phyloP scores from a whole-genome alignment of 2,797 vertebrate species.

The Pseudochirops corinnae region DNA sequence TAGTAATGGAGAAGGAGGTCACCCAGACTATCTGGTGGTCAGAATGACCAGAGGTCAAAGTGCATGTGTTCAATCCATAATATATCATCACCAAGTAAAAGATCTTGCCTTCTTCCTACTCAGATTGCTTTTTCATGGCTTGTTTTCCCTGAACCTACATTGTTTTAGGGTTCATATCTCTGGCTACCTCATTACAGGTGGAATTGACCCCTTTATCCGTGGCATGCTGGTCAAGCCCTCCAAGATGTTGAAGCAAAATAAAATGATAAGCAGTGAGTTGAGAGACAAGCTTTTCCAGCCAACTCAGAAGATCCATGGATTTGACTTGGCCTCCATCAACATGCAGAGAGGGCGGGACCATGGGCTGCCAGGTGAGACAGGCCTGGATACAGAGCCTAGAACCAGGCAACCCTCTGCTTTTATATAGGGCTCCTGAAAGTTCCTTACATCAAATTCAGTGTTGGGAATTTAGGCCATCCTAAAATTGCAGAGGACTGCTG shows the following conservation, averaged over 20 bases:
- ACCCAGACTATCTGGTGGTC: background rate
- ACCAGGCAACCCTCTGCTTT: background rate
- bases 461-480: constrained; percentile 2
- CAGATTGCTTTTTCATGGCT: background rate
- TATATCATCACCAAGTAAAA: background rate
- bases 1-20: background rate
- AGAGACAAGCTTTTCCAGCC: constrained; percentile 91
- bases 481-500: background rate
- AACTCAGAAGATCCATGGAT: constrained; percentile 79
- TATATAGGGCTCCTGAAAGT: background rate
- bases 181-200: constrained; percentile 84
- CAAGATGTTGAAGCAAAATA: constrained; percentile 83
- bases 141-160: background rate
- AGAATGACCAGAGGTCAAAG: background rate
- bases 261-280: constrained; percentile 89
- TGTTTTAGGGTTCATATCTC: background rate
- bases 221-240: constrained; percentile 88
- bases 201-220: constrained; percentile 91
- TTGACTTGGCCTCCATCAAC: constrained; percentile 93
- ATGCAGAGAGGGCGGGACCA: constrained; percentile 92
- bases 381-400: background rate
- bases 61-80: background rate
- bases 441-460: background rate
- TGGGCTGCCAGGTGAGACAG: constrained; percentile 88
- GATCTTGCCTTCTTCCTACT: background rate